These are phyloP conservation scores for Coptodon rendalli DNA, from an alignment of 2,113 vertebrate genomes.

Conservation along the genomic window DNA sequence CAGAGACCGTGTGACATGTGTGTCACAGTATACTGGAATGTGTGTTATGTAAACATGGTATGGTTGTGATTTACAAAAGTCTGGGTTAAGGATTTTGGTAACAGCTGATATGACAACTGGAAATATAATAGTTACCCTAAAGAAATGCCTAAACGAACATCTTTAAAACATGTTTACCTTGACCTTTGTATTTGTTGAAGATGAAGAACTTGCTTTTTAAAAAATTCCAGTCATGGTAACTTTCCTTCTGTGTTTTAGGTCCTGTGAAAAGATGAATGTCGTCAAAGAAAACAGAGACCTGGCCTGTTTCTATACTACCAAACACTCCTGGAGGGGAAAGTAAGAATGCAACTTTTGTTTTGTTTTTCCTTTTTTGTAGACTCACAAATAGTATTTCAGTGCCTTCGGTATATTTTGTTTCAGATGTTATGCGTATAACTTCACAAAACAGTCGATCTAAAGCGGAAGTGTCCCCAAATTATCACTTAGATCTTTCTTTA, in stretches of 20 bases:
- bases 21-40: background rate
- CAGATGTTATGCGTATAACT: background rate
- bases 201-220: background rate
- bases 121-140: background rate
- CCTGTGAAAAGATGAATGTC: conserved; percentile 93
- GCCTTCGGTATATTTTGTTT: background rate
- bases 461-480: conserved; percentile 8
- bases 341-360: conserved; percentile 68
- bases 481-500: conserved; percentile 39
- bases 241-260: conserved; percentile 66
- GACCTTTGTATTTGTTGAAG: background rate
- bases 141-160: background rate
- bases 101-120: background rate
- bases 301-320: conserved; percentile 99
- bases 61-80: background rate
- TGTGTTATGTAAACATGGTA: background rate
- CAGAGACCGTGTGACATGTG: conserved; percentile 47
- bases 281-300: conserved; percentile 98
- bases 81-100: background rate
- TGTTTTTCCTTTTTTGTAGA: background rate
- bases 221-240: background rate
- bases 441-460: background rate
- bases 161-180: background rate
- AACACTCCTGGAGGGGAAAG: conserved; percentile 99
- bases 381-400: background rate